phyloP scores from a whole-genome alignment of 2,113 vertebrate genomes.

The Caranx ignobilis region DNA sequence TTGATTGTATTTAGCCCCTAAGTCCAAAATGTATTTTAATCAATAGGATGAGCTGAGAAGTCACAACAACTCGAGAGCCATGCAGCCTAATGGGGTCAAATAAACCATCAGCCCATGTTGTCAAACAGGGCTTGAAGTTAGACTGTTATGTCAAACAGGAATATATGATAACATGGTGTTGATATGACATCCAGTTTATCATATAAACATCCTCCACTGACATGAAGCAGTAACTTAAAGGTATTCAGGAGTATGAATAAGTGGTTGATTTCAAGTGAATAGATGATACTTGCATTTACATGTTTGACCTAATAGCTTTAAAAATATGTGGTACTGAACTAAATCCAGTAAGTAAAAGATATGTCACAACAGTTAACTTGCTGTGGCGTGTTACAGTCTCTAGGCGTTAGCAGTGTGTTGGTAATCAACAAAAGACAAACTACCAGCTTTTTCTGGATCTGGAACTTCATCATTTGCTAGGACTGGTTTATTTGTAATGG shows the following conservation, averaged over 20 bases:
- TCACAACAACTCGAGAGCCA: background rate
- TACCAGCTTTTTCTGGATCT: background rate
- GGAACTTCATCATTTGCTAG: background rate
- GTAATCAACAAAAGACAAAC: too few species aligned
- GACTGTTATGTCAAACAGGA: background rate
- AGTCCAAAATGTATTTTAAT: slow-evolving; percentile 37
- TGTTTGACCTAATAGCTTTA: background rate
- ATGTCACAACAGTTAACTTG: background rate
- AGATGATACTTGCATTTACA: background rate
- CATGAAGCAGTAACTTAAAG: background rate
- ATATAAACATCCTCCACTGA: background rate
- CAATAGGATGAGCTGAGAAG: background rate
- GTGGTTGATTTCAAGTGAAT: background rate
- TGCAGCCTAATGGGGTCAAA: background rate
- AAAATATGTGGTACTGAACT: background rate
- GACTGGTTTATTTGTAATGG: too few species aligned
- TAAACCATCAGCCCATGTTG: background rate
- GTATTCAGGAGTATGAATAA: too few species aligned
- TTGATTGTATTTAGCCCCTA: slow-evolving; percentile 6
- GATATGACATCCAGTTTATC: background rate
- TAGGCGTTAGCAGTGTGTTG: too few species aligned
- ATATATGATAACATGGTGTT: background rate
- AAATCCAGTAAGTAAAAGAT: background rate
- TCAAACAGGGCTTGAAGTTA: background rate
- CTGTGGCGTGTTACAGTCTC: background rate